Base-by-base conservation (phyloP, 2,888 invertebrate species). In the Deilephila porcellus region DNA sequence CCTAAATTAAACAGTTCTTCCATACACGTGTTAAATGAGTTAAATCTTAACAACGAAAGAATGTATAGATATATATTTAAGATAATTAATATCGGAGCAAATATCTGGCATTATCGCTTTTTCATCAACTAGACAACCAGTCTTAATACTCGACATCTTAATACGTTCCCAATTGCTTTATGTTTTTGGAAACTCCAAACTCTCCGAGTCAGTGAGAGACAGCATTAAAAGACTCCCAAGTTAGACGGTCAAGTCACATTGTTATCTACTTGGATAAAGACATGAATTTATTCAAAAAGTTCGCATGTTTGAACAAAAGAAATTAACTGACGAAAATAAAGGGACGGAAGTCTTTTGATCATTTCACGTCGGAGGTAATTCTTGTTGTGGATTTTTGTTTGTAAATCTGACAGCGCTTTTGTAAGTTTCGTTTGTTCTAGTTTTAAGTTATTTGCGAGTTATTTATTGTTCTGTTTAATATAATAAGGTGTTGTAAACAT, bases 241-340 rank as follows among this genome's bases (percentile, higher is more conserved):
- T 67, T 52, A 25, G 52, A 67, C 67, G 67, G 67, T 67, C 67
- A 67, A 64, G 67, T 67, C 67, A 67, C 67, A 67, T 67, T 67
- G 67, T 67, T 67, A 67, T 67, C 67, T 67, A 11, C 17, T 45
- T 7, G 67, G 45, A 52, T 67, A 67, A 67, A 67, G 67, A 52
- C 67, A 52, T 45, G 67, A 67, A 67, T 67, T 67, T 67, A 67
- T 67, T 67, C 67, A 14, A 7, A 52, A 67, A 67, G 45, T 67
- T 52, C 14, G 45, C 67, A 67, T 67, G 56, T 56, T 56, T 56
- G 45, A 67, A 67, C 67, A 67, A 67, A 67, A 67, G 67, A 67
- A 67, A 67, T 67, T 67, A 67, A 67, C 67, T 67, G 67, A 67
- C 25, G 67, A 67, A 67, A 67, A 67, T 67, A 67, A 67, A 67